Evolutionary conservation across 2,797 vertebrate genomes (phyloP), one percentile per base, ranked within the genome.

Genomic region (Brachyrhaphis roseni): DNA sequence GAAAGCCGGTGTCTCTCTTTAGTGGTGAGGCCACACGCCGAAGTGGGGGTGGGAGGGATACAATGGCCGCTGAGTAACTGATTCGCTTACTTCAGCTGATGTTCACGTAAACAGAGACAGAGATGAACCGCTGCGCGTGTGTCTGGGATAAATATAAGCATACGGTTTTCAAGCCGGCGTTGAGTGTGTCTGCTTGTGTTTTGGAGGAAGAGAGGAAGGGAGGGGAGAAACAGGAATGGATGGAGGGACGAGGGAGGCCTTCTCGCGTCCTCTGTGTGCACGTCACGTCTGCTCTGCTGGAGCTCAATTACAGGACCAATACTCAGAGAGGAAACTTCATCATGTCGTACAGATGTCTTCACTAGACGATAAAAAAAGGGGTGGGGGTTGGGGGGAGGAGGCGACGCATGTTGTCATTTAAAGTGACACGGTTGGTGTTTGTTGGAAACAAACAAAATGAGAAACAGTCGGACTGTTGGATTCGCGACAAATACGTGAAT

Each of bases 291-390:
- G 78, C 89, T 86, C 89, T 93, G 92, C 87, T 90, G 89, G 92
- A 95, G 95, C 94, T 96, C 95, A 96, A 95, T 96, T 96, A 95
- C 94, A 94, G 92, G 94, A 95, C 94, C 95, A 93, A 94, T 94
- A 94, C 95, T 94, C 91, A 70, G 91, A 95, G 94, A 95, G 95
- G 95, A 96, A 96, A 94, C 94, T 95, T 95, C 95, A 96, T 95
- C 95, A 95, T 95, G 95, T 95, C 85, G 92, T 95, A 95, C 95
- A 96, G 94, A 96, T 95, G 95, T 95, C 94, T 94, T 95, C 94
- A 93, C 92, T 79, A 88, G 83, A 88, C 90, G 91, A 84, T 62
- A 34, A 66, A 23, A 36, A 86, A 91, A 13, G 2, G 6, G 39
- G 39, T 7, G 41, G 8, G 12, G 12, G 2, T 11, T 11, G 2